These are phyloP conservation scores for Phengaris arion DNA, from an alignment of 2,888 invertebrate genomes.

Conservation along the genomic window DNA sequence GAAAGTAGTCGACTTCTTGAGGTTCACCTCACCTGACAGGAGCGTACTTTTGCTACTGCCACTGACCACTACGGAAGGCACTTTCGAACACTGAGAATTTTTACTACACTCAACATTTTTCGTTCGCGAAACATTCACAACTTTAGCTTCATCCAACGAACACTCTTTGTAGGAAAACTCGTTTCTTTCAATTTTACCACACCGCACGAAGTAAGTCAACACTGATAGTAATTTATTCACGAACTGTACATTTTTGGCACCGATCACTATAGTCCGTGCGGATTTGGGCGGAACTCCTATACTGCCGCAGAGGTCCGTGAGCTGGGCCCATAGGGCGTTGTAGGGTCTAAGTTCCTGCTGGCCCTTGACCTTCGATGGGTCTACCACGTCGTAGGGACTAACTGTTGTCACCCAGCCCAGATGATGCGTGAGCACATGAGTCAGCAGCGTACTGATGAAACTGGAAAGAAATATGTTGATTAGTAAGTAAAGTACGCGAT, in stretches of 20 bases:
- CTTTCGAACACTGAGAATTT: constrained; percentile 44
- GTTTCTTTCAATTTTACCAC: constrained; percentile 84
- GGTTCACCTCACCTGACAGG: constrained; percentile 54
- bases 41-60: constrained; percentile 59
- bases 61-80: constrained; percentile 48
- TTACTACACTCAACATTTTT: constrained; percentile 37
- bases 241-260: constrained; percentile 81
- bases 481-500: not conserved
- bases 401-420: constrained; percentile 95
- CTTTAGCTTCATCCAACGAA: constrained; percentile 60
- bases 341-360: constrained; percentile 76
- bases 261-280: constrained; percentile 89
- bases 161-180: constrained; percentile 57
- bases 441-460: constrained; percentile 93
- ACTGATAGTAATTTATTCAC: constrained; percentile 87
- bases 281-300: constrained; percentile 88
- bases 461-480: constrained; percentile 75
- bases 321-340: constrained; percentile 94
- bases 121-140: constrained; percentile 45
- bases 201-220: constrained; percentile 92
- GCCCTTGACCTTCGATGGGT: constrained; percentile 42
- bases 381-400: constrained; percentile 67
- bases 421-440: constrained; percentile 93
- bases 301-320: constrained; percentile 92
- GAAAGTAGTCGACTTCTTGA: constrained; percentile 62